Conservation (phyloP, 2,113 vertebrate genomes). For the Hiodon tergisus region DNA sequence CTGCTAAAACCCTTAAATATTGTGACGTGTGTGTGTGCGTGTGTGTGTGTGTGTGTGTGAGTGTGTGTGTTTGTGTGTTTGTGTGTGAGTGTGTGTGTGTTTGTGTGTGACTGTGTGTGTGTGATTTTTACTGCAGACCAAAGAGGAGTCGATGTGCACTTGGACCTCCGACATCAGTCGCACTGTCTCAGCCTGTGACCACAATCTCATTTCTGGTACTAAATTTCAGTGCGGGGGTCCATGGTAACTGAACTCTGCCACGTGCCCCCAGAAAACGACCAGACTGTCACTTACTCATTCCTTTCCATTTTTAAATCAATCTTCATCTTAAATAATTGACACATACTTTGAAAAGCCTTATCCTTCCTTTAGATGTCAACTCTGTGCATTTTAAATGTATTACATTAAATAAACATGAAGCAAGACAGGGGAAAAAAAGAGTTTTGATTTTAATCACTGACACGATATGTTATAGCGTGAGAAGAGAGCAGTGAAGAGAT, state of each 20-base stretch:
- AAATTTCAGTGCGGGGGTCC: neutral
- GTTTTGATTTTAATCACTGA: neutral
- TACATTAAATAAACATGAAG: slow-evolving; percentile 56
- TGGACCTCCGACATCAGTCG: neutral
- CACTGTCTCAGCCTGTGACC: neutral
- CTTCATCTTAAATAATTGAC: slow-evolving; percentile 53
- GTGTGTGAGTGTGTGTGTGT: neutral
- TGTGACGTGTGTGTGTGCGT: neutral
- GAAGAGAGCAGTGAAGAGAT: no score
- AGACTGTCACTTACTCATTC: slow-evolving; percentile 49
- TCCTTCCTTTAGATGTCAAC: slow-evolving; percentile 55
- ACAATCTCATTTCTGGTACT: neutral
- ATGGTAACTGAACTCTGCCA: neutral
- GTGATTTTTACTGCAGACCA: neutral
- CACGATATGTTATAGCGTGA: neutral
- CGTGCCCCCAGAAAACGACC: slow-evolving; percentile 5
- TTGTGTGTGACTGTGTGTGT: neutral
- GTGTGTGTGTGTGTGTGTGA: no score
- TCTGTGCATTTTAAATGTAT: slow-evolving; percentile 60
- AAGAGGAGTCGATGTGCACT: neutral
- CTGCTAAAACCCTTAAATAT: neutral
- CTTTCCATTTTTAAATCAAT: slow-evolving; percentile 54
- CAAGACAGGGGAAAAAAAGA: slow-evolving; percentile 40
- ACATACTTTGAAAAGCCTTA: slow-evolving; percentile 53
- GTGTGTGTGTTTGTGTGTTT: no score